Evolutionary conservation across 1,140 invertebrate genomes (phyloP).

Genomic region (Papilio helenus): DNA sequence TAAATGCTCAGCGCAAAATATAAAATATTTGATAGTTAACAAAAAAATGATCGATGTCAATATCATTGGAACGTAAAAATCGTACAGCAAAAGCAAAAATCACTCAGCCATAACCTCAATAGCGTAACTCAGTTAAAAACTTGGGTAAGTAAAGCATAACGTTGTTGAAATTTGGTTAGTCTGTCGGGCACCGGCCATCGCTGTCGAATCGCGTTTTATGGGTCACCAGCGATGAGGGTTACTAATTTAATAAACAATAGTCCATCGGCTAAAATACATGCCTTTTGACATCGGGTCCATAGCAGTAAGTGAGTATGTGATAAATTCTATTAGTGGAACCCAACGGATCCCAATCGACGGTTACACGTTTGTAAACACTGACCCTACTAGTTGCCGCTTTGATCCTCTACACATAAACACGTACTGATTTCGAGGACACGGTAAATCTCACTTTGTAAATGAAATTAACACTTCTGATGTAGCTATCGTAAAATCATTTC

Average conservation of each 20-base stretch:
- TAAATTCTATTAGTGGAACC: conserved; percentile 14
- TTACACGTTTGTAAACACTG: conserved; percentile 18
- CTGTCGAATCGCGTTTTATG: conserved; percentile 34
- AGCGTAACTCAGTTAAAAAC: conserved; percentile 32
- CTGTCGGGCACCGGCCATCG: background rate
- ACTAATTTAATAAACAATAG: conserved; percentile 46
- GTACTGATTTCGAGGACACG: conserved; percentile 1
- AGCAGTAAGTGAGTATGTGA: conserved; percentile 4
- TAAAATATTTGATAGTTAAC: too few relatives aligned
- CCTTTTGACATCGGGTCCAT: conserved; percentile 27
- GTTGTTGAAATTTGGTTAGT: conserved; percentile 34
- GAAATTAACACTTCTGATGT: background rate
- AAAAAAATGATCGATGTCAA: too few relatives aligned
- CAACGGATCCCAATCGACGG: conserved; percentile 9
- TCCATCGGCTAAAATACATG: conserved; percentile 32
- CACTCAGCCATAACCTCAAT: conserved; percentile 12
- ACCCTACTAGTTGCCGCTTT: conserved; percentile 7
- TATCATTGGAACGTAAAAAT: background rate
- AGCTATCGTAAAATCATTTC: background rate
- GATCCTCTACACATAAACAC: conserved; percentile 20
- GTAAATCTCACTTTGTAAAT: background rate
- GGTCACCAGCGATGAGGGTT: conserved; percentile 39
- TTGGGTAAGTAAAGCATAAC: conserved; percentile 16
- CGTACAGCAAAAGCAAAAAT: conserved; percentile 23
- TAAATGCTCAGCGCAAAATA: too few relatives aligned